A percentile compares a stretch with the other conserved stretches of the same genome.
Evolutionary conservation across 2,888 invertebrate species (phyloP).

Genomic region (Eupithecia pulchellata): DNA sequence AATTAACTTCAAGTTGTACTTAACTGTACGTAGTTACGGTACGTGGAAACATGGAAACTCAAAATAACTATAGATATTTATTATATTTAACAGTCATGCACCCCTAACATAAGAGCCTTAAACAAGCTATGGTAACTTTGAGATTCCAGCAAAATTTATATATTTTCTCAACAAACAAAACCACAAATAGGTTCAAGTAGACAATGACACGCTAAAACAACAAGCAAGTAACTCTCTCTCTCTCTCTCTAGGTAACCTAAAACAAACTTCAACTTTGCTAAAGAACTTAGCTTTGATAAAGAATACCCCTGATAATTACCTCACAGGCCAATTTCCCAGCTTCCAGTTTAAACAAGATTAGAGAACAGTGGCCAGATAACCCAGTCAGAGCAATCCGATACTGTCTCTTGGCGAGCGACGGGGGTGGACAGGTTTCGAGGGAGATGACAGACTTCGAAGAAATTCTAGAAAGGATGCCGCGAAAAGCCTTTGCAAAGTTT

Average conservation of each 20-base stretch:
- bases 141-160: neutral
- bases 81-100: no score
- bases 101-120: neutral
- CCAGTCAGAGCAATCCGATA: conserved; percentile 23
- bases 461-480: neutral
- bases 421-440: neutral
- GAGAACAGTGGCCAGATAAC: conserved; percentile 20
- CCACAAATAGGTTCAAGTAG: neutral
- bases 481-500: neutral
- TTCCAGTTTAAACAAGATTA: conserved; percentile 21
- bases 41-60: no score
- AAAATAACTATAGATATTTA: no score
- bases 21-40: no score
- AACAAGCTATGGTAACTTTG: neutral
- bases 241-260: no score
- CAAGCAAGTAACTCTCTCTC: no score
- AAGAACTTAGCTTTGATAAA: conserved; percentile 5
- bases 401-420: conserved; percentile 1
- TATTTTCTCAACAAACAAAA: neutral
- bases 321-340: neutral
- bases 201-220: no score
- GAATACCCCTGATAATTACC: neutral
- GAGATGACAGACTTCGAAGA: conserved; percentile 13
- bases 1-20: neutral
- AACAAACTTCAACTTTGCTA: neutral